Evolutionary conservation across 2,797 vertebrate species (phyloP).

Genomic region (Tapera naevia): DNA sequence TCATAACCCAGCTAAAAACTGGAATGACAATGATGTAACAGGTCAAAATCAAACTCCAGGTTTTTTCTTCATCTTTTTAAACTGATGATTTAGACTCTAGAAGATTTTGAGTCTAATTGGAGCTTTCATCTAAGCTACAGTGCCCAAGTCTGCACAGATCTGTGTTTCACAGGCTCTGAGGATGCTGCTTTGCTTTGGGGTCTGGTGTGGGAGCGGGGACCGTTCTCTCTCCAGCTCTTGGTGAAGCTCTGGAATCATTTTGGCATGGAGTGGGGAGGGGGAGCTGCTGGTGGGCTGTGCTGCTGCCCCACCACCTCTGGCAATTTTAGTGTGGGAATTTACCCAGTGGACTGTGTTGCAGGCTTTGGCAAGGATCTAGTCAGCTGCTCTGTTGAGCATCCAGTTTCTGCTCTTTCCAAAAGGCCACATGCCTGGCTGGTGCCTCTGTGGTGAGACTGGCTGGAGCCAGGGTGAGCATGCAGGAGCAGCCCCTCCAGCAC

Average conservation of each 20-base stretch:
- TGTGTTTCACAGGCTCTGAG: neutral
- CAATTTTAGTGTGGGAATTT: neutral
- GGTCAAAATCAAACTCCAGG: neutral
- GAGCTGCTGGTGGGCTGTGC: rapidly evolving
- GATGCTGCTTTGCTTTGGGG: neutral
- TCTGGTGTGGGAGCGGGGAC: rapidly evolving
- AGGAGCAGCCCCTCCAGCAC: neutral
- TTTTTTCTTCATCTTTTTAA: neutral
- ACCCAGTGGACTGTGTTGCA: neutral
- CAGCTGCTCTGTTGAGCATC: neutral
- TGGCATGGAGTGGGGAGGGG: neutral
- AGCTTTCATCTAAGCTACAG: neutral
- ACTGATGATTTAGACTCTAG: neutral
- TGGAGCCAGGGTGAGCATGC: rapidly evolving
- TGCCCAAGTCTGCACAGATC: neutral
- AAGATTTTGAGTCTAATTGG: neutral
- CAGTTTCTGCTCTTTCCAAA: neutral
- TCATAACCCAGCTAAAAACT: neutral
- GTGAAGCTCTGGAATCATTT: neutral
- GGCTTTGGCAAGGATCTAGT: too few relatives aligned
- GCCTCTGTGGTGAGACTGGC: too few relatives aligned
- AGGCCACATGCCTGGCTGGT: neutral
- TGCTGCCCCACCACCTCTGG: too few relatives aligned
- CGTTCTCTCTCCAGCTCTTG: neutral
- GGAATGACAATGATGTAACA: neutral